Evolutionary conservation across 35 echinoderm and acorn worm species (phyloP).

Genomic region (Heliocidaris erythrogramma): DNA sequence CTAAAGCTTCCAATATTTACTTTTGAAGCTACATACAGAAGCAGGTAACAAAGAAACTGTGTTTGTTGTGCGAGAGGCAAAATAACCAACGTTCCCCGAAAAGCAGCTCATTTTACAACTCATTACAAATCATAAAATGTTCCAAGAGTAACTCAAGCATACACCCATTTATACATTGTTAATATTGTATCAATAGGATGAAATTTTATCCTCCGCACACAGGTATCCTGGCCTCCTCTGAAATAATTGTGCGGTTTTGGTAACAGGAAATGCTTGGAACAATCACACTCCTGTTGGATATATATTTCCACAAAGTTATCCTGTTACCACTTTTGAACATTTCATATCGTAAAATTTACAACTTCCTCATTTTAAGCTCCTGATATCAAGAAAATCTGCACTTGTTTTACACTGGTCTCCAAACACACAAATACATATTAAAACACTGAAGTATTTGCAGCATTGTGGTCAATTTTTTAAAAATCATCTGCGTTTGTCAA

Average conservation of each 20-base stretch:
- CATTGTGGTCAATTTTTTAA: too few relatives aligned
- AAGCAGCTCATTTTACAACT: not conserved
- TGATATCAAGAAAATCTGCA: too few relatives aligned
- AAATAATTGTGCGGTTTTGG: not conserved
- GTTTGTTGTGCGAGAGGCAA: not conserved
- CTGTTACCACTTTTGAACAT: too few relatives aligned
- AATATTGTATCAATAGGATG: not conserved
- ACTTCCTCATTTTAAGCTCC: too few relatives aligned
- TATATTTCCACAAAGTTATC: not conserved
- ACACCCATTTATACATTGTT: not conserved
- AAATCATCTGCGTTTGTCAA: too few relatives aligned
- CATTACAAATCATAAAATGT: not conserved
- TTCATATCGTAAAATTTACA: too few relatives aligned
- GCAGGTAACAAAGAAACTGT: not conserved
- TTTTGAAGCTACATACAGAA: not conserved
- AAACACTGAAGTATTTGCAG: too few relatives aligned
- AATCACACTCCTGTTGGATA: not conserved
- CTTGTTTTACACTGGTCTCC: too few relatives aligned
- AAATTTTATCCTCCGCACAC: not conserved
- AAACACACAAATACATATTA: too few relatives aligned
- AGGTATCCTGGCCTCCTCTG: not conserved
- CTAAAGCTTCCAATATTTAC: not conserved
- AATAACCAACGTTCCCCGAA: not conserved
- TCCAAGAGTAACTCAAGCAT: not conserved
- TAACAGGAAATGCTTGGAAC: not conserved